Conservation (phyloP, 2,888 invertebrate genomes). For the Acanthopleura granulata region DNA sequence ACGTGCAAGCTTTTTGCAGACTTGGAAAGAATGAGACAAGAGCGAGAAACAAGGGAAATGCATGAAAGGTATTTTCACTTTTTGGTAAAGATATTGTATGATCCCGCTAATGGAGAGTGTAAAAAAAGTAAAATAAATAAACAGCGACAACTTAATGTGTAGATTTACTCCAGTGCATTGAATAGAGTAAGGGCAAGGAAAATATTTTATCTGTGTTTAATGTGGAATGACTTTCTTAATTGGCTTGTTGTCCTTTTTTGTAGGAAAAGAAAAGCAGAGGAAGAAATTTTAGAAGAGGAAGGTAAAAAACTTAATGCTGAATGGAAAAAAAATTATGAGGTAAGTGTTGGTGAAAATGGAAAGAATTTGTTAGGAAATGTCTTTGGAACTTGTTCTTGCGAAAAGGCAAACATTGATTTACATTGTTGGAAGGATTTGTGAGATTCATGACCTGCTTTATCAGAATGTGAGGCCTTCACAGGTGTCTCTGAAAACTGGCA, state of each 20-base stretch:
- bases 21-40: constrained; percentile 73
- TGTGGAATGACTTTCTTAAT: background rate
- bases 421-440: too few relatives aligned
- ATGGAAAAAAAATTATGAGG: constrained; percentile 99
- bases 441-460: too few relatives aligned
- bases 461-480: background rate
- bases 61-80: constrained; percentile 68
- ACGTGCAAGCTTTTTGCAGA: constrained; percentile 98
- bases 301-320: constrained; percentile 90
- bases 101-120: too few relatives aligned
- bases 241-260: constrained; percentile 14
- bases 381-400: background rate
- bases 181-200: too few relatives aligned
- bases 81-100: too few relatives aligned
- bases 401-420: background rate
- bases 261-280: constrained; percentile 90
- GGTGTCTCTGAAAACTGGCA: background rate
- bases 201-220: too few relatives aligned
- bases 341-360: constrained; percentile 58
- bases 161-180: too few relatives aligned
- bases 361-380: background rate
- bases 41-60: constrained; percentile 67
- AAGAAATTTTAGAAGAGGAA: constrained; percentile 93
- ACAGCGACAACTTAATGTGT: too few relatives aligned
- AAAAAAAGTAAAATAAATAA: too few relatives aligned